phyloP scores from a whole-genome alignment of 2,888 invertebrate species.

The Eurytoma californica region DNA sequence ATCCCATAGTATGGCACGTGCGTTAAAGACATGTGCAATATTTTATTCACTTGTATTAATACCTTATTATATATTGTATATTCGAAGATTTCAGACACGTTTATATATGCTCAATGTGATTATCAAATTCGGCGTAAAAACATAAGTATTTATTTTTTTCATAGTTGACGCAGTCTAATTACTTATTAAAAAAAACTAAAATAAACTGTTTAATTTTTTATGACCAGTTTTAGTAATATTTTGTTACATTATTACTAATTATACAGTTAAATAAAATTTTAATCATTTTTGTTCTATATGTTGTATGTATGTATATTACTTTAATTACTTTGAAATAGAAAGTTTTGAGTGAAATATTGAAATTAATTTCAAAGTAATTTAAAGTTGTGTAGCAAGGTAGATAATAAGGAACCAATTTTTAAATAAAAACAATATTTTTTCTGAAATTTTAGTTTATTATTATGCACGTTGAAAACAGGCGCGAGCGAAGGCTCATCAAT shows the following conservation, averaged over 20 bases:
- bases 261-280: too few relatives aligned
- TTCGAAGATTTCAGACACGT: slow-evolving; percentile 45
- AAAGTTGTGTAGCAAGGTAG: slow-evolving; percentile 1
- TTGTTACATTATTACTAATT: neutral
- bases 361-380: slow-evolving; percentile 20
- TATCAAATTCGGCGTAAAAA: slow-evolving; percentile 41
- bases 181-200: slow-evolving; percentile 44
- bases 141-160: slow-evolving; percentile 46
- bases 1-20: slow-evolving; percentile 33
- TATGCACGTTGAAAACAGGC: slow-evolving; percentile 56
- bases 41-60: slow-evolving; percentile 42
- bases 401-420: slow-evolving; percentile 13
- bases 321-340: neutral
- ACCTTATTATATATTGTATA: slow-evolving; percentile 44
- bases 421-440: slow-evolving; percentile 23
- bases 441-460: slow-evolving; percentile 52
- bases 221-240: slow-evolving; percentile 10
- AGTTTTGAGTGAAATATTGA: neutral
- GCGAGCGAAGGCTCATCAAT: slow-evolving; percentile 44
- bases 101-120: slow-evolving; percentile 45
- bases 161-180: slow-evolving; percentile 47
- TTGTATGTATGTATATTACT: neutral
- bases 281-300: too few relatives aligned
- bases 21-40: slow-evolving; percentile 30
- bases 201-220: slow-evolving; percentile 28